phyloP scores from a whole-genome alignment of 2,888 invertebrate species.

The Nomada fucata region DNA sequence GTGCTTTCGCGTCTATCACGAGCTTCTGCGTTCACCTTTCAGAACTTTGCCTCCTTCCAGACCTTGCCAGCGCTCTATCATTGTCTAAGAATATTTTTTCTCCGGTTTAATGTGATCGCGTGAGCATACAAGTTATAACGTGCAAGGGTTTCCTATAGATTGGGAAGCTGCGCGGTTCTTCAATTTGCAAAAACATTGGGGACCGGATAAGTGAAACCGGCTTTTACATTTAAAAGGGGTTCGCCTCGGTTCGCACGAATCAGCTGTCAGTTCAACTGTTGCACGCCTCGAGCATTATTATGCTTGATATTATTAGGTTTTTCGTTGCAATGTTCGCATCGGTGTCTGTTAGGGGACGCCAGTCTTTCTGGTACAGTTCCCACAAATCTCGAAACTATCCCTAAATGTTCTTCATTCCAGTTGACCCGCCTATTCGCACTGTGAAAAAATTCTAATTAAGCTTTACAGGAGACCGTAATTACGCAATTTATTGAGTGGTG shows the following conservation, averaged over 20 bases:
- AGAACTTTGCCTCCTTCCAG: too few relatives aligned
- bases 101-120: too few relatives aligned
- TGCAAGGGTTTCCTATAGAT: background rate
- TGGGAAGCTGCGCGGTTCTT: background rate
- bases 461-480: slow-evolving; percentile 2
- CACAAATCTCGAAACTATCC: background rate
- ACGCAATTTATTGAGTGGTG: slow-evolving; percentile 19
- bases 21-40: background rate
- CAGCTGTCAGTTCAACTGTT: slow-evolving; percentile 1
- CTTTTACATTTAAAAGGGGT: background rate
- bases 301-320: slow-evolving; percentile 7
- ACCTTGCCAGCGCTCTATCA: background rate
- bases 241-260: slow-evolving; percentile 16
- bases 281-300: background rate
- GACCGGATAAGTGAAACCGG: slow-evolving; percentile 1
- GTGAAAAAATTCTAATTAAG: slow-evolving; percentile 20
- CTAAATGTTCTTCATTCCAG: background rate
- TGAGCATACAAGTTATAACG: too few relatives aligned
- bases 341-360: background rate
- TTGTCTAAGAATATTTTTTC: too few relatives aligned
- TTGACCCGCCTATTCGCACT: background rate
- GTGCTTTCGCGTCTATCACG: background rate
- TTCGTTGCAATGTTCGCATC: background rate
- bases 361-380: background rate
- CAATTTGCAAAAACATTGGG: background rate